Conservation (phyloP, 2,888 invertebrate genomes). For the Theretra japonica region DNA sequence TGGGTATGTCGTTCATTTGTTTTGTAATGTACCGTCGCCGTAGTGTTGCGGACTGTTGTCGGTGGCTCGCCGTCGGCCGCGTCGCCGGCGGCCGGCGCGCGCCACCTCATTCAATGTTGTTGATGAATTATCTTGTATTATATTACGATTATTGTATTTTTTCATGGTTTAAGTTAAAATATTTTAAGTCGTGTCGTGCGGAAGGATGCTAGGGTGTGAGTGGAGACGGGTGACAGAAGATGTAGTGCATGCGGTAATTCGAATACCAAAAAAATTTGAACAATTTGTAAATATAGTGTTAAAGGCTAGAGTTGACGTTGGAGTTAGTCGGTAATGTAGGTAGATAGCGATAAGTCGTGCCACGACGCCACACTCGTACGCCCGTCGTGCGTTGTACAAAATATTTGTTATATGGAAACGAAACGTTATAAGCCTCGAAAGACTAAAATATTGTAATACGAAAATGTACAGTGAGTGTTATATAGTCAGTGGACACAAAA, state of each 20-base stretch:
- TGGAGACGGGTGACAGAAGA: constrained; percentile 70
- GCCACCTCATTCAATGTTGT: constrained; percentile 69
- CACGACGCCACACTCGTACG: constrained; percentile 78
- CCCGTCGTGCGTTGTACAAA: constrained; percentile 83
- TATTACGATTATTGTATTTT: constrained; percentile 83
- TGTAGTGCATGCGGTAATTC: constrained; percentile 78
- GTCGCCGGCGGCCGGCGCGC: constrained; percentile 52
- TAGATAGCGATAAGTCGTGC: constrained; percentile 80
- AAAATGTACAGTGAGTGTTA: constrained; percentile 85
- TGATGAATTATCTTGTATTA: constrained; percentile 79
- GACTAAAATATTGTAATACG: constrained; percentile 84
- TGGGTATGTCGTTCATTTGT: constrained; percentile 82
- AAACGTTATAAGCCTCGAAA: constrained; percentile 80
- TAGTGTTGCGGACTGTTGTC: constrained; percentile 76
- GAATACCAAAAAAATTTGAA: constrained; percentile 85
- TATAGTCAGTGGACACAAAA: constrained; percentile 85
- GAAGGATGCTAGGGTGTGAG: constrained; percentile 67
- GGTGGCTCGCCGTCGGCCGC: constrained; percentile 58
- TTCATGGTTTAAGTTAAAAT: constrained; percentile 81
- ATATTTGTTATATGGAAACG: constrained; percentile 82
- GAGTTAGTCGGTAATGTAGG: constrained; percentile 76
- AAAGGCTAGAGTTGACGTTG: constrained; percentile 72
- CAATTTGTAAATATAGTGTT: constrained; percentile 84
- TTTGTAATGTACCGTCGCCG: constrained; percentile 71
- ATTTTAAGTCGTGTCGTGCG: constrained; percentile 76